Base-by-base conservation (phyloP, 1,140 invertebrate genomes). In the Fopius arisanus region DNA sequence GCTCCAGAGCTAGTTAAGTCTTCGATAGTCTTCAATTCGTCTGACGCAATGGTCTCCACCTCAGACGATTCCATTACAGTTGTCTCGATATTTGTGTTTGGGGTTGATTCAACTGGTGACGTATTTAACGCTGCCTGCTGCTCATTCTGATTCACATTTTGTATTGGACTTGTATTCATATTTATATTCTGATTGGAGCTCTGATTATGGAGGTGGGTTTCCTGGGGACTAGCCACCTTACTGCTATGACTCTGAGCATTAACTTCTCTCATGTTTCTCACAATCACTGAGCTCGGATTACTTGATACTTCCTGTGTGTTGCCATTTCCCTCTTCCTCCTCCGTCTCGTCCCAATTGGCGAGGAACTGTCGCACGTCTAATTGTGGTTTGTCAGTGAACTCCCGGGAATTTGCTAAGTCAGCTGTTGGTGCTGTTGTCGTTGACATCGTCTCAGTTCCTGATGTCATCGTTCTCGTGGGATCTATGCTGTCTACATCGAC, bases 361-460 rank as follows among this genome's bases (percentile, higher is more conserved):
- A 89, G 70, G 75, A 88, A 89, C 33, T 89, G 86, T 14, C 87
- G 80, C 9, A 89, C 85, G 26, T 89, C 88, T 0, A 88, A 70
- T 3, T 84, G 81, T 0, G 87, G 88, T 54, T 88, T 88, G 29
- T 87, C 79, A 2, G 84, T 82, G 16, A 88, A 86, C 43, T 86
- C 81, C 51, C 83, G 86, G 48, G 70, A 28, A 70, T 75, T 73
- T 77, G 51, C 33, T 6, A 69, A 48, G 3, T 75, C 67, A 37
- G 63, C 66, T 6, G 75, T 29, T 71, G 75, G 7, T 77, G 75
- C 0, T 72, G 72, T 28, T 51, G 75, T 54, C 48, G 59, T 70
- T 48, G 65, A 19, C 10, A 63, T 62, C n/a, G 70, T 73, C 6
- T 12, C 63, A 19, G 10, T 63, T 12, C n/a, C 63, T 67, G 68